phyloP scores from a whole-genome alignment of 2,888 invertebrate species.

The Lamellibrachia satsuma region DNA sequence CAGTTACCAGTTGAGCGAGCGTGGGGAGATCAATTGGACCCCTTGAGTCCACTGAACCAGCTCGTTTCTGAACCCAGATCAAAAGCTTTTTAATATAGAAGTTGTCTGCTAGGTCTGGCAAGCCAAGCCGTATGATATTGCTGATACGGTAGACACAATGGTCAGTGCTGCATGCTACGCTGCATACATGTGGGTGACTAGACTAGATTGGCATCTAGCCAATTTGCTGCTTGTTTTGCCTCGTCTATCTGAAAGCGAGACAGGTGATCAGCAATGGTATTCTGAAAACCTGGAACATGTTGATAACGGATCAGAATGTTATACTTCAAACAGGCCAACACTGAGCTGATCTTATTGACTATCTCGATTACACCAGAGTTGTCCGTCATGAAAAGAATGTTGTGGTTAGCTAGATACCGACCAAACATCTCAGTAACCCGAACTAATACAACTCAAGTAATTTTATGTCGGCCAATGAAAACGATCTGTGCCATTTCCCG shows the following conservation, averaged over 20 bases:
- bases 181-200: background rate
- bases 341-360: no score
- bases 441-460: no score
- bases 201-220: background rate
- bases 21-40: background rate
- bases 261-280: background rate
- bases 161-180: background rate
- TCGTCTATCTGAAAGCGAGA: background rate
- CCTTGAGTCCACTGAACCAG: background rate
- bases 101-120: slow-evolving; percentile 1
- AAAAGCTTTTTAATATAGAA: background rate
- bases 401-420: no score
- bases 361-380: no score
- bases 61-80: background rate
- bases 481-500: no score
- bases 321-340: background rate
- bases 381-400: no score
- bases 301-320: background rate
- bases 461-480: no score
- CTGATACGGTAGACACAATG: background rate
- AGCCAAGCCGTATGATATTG: background rate
- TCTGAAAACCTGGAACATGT: slow-evolving; percentile 1
- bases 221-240: slow-evolving; percentile 8
- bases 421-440: no score
- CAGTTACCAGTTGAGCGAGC: background rate